Conservation (phyloP, 2,113 vertebrate species). For the Platysteira castanea region DNA sequence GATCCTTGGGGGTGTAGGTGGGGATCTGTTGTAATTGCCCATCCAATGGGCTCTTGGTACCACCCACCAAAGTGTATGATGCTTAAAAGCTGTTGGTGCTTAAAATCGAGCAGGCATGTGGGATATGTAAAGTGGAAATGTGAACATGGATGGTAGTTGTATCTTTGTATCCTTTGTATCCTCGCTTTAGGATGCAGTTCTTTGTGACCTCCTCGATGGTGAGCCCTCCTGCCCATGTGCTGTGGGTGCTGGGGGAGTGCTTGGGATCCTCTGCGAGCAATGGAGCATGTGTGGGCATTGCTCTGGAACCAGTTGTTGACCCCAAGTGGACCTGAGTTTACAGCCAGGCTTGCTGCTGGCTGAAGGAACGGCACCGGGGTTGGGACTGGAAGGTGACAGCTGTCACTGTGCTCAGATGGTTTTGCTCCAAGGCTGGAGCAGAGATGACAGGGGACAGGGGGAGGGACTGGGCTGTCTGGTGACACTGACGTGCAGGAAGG, state of each 20-base stretch:
- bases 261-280: background rate
- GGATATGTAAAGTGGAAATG: background rate
- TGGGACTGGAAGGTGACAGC: background rate
- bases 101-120: background rate
- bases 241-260: background rate
- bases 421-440: background rate
- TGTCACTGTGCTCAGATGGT: background rate
- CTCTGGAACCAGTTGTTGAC: background rate
- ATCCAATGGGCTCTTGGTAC: background rate
- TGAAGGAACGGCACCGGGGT: background rate
- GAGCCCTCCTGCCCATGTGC: background rate
- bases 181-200: background rate
- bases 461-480: background rate
- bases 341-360: background rate
- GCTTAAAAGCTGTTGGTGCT: background rate
- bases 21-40: background rate
- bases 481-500: background rate
- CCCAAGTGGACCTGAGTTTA: background rate
- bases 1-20: background rate
- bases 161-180: background rate
- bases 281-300: fast-evolving
- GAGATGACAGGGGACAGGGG: background rate
- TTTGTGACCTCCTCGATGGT: background rate
- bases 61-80: background rate
- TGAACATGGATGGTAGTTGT: background rate